Conservation (phyloP, 2,797 vertebrate genomes). For the Oreochromis grahami region DNA sequence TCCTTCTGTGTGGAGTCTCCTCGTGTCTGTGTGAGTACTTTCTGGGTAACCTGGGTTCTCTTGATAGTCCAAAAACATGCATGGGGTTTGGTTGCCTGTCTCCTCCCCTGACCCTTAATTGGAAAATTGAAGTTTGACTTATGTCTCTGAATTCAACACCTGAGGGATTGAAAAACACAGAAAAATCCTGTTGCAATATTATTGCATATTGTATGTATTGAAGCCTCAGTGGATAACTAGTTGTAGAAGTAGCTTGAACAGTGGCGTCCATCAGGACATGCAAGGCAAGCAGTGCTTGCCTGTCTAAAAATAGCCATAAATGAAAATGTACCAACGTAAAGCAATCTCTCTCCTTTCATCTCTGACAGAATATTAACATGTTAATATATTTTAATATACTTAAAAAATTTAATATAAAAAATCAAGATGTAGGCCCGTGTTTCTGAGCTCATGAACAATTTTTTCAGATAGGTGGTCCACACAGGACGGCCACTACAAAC, state of each 20-base stretch:
- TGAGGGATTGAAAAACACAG: not conserved
- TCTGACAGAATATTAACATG: not conserved
- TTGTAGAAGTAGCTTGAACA: not conserved
- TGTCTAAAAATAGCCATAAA: not conserved
- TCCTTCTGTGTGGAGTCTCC: rapidly evolving
- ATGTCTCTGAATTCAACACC: not conserved
- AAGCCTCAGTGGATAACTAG: not conserved
- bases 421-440: not conserved
- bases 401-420: not conserved
- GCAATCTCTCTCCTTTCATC: not conserved
- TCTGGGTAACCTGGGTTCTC: rapidly evolving
- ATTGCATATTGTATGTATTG: not conserved
- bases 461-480: not conserved
- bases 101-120: not conserved
- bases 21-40: not conserved
- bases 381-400: not conserved
- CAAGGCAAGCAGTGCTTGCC: not conserved
- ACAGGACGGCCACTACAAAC: not conserved
- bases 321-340: not conserved
- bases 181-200: not conserved
- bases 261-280: not conserved
- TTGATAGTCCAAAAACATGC: not conserved
- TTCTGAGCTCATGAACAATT: not conserved
- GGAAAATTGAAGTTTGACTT: not conserved
- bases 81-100: not conserved